These are phyloP conservation scores for Chelonus insularis DNA, from an alignment of 1,140 invertebrate genomes.

Conservation along the genomic window DNA sequence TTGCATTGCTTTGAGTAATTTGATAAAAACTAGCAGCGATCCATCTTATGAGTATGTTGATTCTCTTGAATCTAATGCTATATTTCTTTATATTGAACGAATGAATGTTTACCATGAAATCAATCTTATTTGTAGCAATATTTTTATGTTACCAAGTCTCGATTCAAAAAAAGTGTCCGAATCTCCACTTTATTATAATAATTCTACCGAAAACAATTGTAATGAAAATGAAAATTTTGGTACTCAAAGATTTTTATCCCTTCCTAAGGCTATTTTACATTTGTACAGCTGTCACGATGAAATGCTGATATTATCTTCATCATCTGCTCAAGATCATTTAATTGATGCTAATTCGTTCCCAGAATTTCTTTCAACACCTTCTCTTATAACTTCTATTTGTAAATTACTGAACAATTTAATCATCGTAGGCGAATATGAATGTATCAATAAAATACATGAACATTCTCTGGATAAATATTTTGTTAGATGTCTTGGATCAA, in stretches of 20 bases:
- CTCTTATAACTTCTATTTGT: conserved; percentile 54
- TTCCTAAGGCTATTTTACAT: conserved; percentile 43
- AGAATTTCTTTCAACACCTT: conserved; percentile 53
- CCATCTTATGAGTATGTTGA: conserved; percentile 43
- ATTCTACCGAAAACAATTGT: conserved; percentile 10
- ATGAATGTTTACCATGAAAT: conserved; percentile 49
- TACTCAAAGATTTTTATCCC: conserved; percentile 30
- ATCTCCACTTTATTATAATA: no score
- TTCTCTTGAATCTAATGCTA: conserved; percentile 41
- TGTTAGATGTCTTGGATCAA: conserved; percentile 46
- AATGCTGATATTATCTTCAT: conserved; percentile 37
- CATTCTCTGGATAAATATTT: conserved; percentile 51
- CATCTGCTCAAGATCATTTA: conserved; percentile 3
- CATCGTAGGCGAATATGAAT: conserved; percentile 47
- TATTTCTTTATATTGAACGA: conserved; percentile 47
- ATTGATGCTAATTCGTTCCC: conserved; percentile 34
- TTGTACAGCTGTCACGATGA: conserved; percentile 48
- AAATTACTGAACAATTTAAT: conserved; percentile 57
- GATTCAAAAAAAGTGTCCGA: conserved; percentile 38
- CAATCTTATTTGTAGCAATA: conserved; percentile 44
- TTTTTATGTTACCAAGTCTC: conserved; percentile 40
- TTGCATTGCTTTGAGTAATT: conserved; percentile 47
- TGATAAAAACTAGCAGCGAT: conserved; percentile 46
- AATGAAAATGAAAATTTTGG: background rate
- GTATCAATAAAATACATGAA: conserved; percentile 48